Evolutionary conservation across 2,113 vertebrate species (phyloP), one percentile per base, ranked within the genome.

Genomic region (Pseudopodoces humilis): DNA sequence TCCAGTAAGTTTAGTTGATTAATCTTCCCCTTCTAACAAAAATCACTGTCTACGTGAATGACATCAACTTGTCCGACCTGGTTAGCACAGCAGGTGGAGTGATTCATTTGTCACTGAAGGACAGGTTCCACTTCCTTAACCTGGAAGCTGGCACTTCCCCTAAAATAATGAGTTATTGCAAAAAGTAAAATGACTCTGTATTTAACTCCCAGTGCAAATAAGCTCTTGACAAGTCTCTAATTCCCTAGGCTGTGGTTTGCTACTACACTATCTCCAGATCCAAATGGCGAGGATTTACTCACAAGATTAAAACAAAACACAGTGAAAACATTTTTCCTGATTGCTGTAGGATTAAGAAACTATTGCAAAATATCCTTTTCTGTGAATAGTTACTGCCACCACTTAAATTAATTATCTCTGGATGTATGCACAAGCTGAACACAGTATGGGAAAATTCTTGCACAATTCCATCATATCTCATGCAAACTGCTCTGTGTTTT

Each of bases 191-290:
- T 77, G n/a, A 59, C 43, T 87, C 71, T 76, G 28, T 68, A 23
- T 87, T 84, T 62, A 76, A 59, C 84, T 85, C 70, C 55, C 55
- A 87, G 55, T 60, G 43, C n/a, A 65, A 91, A 87, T 68, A 91
- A 91, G 53, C 89, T 91, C 44, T 47, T 95, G 89, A 75, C 77
- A 95, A 79, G 70, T 43, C 91, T 58, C 31, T 63, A 59, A 77
- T 80, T 83, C 78, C 70, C 83, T 50, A 58, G 82, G 74, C 60
- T 62, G 74, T 58, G 59, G 47, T 89, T 91, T 70, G 50, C 67
- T 68, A 27, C 75, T 68, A 15, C 65, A 46, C 23, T 24, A 28
- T 56, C 83, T 83, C 46, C 67, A 69, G 35, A 59, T 67, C 71
- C 68, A 79, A 90, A 87, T 28, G 35, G 63, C 2, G 19, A 90